Evolutionary conservation across 1,140 invertebrate genomes (phyloP).

Genomic region (Goniozus legneri): DNA sequence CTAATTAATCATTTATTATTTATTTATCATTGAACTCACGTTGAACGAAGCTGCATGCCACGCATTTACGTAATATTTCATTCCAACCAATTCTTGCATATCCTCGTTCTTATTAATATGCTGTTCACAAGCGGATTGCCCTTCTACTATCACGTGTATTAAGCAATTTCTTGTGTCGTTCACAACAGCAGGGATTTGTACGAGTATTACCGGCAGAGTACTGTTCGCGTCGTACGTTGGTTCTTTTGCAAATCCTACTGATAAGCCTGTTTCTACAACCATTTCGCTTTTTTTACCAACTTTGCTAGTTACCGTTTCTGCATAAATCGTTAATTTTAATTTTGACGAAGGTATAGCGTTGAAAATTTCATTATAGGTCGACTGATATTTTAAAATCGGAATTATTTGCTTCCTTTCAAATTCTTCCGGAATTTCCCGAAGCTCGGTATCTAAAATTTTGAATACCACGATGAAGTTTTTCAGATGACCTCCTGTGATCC

Average conservation of each 20-base stretch:
- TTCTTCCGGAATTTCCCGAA: neutral
- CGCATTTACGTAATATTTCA: slow-evolving; percentile 11
- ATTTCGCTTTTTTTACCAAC: neutral
- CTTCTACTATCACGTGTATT: slow-evolving; percentile 21
- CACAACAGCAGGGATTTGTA: slow-evolving; percentile 23
- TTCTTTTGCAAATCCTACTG: slow-evolving; percentile 12
- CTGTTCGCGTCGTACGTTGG: neutral
- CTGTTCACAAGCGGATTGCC: slow-evolving; percentile 16
- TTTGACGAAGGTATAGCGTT: slow-evolving; percentile 19
- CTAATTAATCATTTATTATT: neutral
- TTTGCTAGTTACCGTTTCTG: slow-evolving; percentile 10
- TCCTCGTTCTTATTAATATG: neutral
- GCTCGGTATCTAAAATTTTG: neutral
- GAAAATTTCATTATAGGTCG: slow-evolving; percentile 9
- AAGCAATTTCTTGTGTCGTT: slow-evolving; percentile 19
- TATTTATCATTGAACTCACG: slow-evolving; percentile 1
- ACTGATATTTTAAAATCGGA: no score
- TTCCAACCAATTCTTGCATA: neutral
- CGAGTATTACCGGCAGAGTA: slow-evolving; percentile 6
- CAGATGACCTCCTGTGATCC: slow-evolving; percentile 12
- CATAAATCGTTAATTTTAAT: slow-evolving; percentile 18
- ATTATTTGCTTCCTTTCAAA: neutral
- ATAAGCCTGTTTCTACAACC: slow-evolving; percentile 2
- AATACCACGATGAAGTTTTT: slow-evolving; percentile 9
- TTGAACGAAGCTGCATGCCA: slow-evolving; percentile 24